phyloP scores from a whole-genome alignment of 2,113 vertebrate species.

The Sinocyclocheilus anshuiensis region DNA sequence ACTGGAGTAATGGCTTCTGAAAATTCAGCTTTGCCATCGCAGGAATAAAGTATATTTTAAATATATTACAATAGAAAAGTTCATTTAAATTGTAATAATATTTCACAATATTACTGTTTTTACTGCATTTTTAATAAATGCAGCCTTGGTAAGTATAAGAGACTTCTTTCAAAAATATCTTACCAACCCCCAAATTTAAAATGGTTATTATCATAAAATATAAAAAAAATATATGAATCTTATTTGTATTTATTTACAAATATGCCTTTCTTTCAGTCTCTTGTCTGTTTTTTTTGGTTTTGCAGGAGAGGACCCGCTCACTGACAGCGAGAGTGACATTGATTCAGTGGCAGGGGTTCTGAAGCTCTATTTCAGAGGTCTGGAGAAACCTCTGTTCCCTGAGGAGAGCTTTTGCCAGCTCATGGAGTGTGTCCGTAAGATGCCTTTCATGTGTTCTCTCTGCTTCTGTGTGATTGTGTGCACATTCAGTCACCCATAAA shows the following conservation, averaged over 20 bases:
- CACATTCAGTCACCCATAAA: background rate
- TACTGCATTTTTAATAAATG: too few species aligned
- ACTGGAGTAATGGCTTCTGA: background rate
- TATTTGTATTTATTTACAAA: background rate
- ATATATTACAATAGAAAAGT: too few species aligned
- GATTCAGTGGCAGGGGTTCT: conserved; percentile 87
- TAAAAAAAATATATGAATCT: too few species aligned
- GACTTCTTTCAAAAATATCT: background rate
- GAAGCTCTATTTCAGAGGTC: conserved; percentile 87
- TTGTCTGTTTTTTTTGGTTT: background rate
- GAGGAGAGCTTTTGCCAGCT: conserved; percentile 79
- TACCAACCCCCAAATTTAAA: background rate
- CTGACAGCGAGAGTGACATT: conserved; percentile 81
- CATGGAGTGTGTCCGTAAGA: conserved; percentile 83
- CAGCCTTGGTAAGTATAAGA: too few species aligned
- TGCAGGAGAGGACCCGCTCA: conserved; percentile 86
- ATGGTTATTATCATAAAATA: background rate
- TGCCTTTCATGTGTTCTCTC: background rate
- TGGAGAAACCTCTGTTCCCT: conserved; percentile 84
- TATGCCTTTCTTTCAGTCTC: background rate
- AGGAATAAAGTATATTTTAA: background rate
- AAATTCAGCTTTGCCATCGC: background rate
- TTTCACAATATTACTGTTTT: too few species aligned
- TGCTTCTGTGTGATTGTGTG: background rate
- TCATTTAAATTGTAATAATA: background rate